These are phyloP conservation scores for Laspeyria flexula DNA, from an alignment of 2,888 invertebrate genomes.

Conservation along the genomic window DNA sequence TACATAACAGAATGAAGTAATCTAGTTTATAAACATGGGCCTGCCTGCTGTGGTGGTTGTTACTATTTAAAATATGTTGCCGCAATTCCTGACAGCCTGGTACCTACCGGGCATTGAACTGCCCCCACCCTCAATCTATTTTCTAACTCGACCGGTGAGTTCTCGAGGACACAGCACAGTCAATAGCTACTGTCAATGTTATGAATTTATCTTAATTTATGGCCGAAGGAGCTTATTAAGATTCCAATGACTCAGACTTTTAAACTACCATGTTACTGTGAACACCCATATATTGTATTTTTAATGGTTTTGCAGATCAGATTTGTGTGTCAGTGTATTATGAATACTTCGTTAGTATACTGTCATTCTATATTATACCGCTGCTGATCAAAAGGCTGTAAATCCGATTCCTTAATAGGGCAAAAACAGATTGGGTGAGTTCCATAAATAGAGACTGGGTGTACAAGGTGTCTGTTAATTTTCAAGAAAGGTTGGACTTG, in stretches of 20 bases:
- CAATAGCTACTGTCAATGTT: conserved; percentile 25
- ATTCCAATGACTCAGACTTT: conserved; percentile 25
- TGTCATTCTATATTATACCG: too few relatives aligned
- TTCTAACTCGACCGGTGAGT: conserved; percentile 47
- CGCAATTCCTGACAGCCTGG: conserved; percentile 31
- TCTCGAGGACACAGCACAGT: conserved; percentile 27
- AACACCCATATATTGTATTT: background rate
- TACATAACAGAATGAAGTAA: conserved; percentile 27
- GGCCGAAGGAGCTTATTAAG: conserved; percentile 12
- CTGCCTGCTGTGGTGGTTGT: conserved; percentile 17
- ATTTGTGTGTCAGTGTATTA: too few relatives aligned
- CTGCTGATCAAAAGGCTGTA: too few relatives aligned
- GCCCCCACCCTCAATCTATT: conserved; percentile 50
- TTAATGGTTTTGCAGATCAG: too few relatives aligned
- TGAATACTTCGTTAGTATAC: too few relatives aligned
- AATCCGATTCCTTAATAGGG: too few relatives aligned
- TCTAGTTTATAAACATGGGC: conserved; percentile 30
- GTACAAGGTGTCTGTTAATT: too few relatives aligned
- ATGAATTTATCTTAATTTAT: conserved; percentile 27
- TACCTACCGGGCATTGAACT: conserved; percentile 43
- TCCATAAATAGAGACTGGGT: too few relatives aligned
- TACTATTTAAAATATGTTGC: conserved; percentile 39
- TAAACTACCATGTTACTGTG: background rate
- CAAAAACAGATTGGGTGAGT: too few relatives aligned
- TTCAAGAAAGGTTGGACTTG: too few relatives aligned